Evolutionary conservation across 2,888 invertebrate species (phyloP).

Genomic region (Xestoiulus laeticollis): DNA sequence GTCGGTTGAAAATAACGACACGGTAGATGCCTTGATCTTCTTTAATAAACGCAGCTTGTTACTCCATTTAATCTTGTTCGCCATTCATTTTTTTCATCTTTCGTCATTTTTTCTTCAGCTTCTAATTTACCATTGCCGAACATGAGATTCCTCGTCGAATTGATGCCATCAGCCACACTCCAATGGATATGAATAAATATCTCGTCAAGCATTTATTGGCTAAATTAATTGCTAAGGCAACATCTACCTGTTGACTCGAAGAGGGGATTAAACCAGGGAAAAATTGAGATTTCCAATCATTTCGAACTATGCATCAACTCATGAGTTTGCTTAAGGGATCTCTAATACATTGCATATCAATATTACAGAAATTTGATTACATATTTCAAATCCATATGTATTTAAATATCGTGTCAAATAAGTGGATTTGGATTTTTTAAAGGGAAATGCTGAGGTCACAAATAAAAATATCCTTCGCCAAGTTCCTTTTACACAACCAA

Average conservation of each 20-base stretch:
- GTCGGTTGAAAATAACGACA: not conserved
- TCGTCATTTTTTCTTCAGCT: not conserved
- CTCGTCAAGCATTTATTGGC: not conserved
- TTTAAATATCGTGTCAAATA: too few relatives aligned
- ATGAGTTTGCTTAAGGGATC: not conserved
- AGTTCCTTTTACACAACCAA: too few relatives aligned
- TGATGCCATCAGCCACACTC: not conserved
- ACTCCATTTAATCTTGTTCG: constrained; percentile 1
- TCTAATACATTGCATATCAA: too few relatives aligned
- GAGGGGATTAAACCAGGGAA: not conserved
- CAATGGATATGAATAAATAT: not conserved
- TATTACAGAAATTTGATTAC: too few relatives aligned
- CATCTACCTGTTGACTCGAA: not conserved
- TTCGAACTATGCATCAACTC: not conserved
- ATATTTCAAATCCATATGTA: too few relatives aligned
- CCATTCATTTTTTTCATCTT: not conserved
- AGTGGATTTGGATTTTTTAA: too few relatives aligned
- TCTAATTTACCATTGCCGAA: not conserved
- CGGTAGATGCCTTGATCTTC: not conserved
- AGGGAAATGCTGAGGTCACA: too few relatives aligned
- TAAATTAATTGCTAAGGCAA: constrained; percentile 9
- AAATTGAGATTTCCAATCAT: not conserved
- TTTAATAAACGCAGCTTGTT: not conserved
- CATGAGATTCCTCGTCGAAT: not conserved
- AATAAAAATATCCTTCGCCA: too few relatives aligned